Conservation (phyloP, 2,888 invertebrate species). For the Drosophila pseudotalamancana region DNA sequence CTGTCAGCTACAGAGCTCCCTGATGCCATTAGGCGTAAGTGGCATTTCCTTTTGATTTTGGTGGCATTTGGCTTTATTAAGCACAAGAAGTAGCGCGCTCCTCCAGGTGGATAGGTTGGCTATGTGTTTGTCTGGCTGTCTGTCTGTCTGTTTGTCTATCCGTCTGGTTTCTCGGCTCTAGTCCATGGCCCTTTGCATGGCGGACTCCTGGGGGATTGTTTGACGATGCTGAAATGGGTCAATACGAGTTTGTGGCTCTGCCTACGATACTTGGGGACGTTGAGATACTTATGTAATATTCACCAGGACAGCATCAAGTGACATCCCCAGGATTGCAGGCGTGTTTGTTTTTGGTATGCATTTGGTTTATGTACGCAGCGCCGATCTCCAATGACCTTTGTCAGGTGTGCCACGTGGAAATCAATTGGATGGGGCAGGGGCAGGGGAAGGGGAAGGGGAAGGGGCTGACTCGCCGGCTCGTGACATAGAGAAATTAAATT, state of each 20-base stretch:
- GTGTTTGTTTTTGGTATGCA: slow-evolving; percentile 41
- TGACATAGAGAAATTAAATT: slow-evolving; percentile 41
- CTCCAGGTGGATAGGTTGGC: slow-evolving; percentile 19
- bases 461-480: slow-evolving; percentile 23
- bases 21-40: slow-evolving; percentile 76
- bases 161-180: not conserved
- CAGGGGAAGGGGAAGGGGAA: too few species aligned
- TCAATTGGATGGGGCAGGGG: slow-evolving; percentile 1
- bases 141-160: not conserved
- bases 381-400: slow-evolving; percentile 48
- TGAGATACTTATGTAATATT: slow-evolving; percentile 67
- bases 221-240: slow-evolving; percentile 64
- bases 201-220: slow-evolving; percentile 34
- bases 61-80: slow-evolving; percentile 76
- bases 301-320: slow-evolving; percentile 52
- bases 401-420: slow-evolving; percentile 28
- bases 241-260: slow-evolving; percentile 45
- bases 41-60: slow-evolving; percentile 76
- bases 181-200: slow-evolving; percentile 11
- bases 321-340: slow-evolving; percentile 46
- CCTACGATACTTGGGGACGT: slow-evolving; percentile 19
- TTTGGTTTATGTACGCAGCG: slow-evolving; percentile 59
- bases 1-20: slow-evolving; percentile 48
- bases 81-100: slow-evolving; percentile 44
- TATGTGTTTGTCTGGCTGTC: slow-evolving; percentile 1